Evolutionary conservation across 1,140 invertebrate genomes (phyloP).

Genomic region (Drosophila ambigua): DNA sequence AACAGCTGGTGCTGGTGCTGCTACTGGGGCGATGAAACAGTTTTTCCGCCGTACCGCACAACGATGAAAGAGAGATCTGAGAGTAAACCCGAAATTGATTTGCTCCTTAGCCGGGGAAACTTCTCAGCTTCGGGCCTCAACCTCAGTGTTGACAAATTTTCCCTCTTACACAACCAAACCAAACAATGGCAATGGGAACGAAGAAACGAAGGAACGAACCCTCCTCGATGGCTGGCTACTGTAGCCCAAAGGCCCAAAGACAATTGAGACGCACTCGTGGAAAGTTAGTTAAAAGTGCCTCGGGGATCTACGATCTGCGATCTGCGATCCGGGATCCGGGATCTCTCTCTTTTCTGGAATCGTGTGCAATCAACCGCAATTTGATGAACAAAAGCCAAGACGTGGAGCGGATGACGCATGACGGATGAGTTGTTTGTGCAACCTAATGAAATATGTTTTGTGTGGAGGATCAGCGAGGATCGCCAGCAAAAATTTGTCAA

Average conservation of each 20-base stretch:
- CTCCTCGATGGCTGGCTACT: slow-evolving; percentile 39
- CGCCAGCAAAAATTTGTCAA: slow-evolving; percentile 67
- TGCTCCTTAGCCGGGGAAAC: slow-evolving; percentile 44
- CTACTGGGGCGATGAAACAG: slow-evolving; percentile 15
- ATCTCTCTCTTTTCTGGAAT: slow-evolving; percentile 49
- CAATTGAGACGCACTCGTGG: slow-evolving; percentile 61
- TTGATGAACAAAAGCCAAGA: slow-evolving; percentile 60
- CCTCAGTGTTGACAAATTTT: slow-evolving; percentile 64
- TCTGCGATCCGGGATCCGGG: not conserved
- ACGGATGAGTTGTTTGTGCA: slow-evolving; percentile 72
- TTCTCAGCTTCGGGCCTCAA: slow-evolving; percentile 34
- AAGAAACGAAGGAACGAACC: slow-evolving; percentile 5
- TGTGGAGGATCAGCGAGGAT: slow-evolving; percentile 68
- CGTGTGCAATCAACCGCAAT: slow-evolving; percentile 83
- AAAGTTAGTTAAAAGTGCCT: slow-evolving; percentile 68
- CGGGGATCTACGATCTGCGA: slow-evolving; percentile 11
- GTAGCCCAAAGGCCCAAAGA: slow-evolving; percentile 49
- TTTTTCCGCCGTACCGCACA: slow-evolving; percentile 3
- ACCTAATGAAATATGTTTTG: slow-evolving; percentile 71
- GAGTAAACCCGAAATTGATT: slow-evolving; percentile 47
- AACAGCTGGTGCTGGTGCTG: slow-evolving; percentile 12
- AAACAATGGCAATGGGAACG: no score
- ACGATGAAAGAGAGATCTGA: slow-evolving; percentile 32
- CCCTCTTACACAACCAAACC: not conserved
- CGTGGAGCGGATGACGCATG: slow-evolving; percentile 17